phyloP scores from a whole-genome alignment of 2,113 vertebrate genomes.

The Ploceus nigricollis region DNA sequence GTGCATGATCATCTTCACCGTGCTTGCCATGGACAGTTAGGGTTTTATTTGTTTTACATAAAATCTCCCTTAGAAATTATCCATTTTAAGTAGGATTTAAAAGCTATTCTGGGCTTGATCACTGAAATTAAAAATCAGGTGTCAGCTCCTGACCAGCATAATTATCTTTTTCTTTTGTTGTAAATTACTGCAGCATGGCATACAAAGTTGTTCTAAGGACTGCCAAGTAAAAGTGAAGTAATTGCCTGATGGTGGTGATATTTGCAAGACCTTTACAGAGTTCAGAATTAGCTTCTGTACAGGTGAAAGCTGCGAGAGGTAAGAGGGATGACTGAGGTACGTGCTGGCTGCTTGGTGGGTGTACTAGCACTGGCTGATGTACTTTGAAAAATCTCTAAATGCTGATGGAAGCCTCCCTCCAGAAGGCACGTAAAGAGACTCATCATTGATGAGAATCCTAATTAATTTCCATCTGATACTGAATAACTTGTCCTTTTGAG shows the following conservation, averaged over 20 bases:
- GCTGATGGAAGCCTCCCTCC: neutral
- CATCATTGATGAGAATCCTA: neutral
- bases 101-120: neutral
- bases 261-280: neutral
- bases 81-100: neutral
- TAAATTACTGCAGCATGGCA: neutral
- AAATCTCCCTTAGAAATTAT: neutral
- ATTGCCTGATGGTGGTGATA: neutral
- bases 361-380: neutral
- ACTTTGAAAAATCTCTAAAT: neutral
- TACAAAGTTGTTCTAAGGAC: neutral
- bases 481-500: neutral
- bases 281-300: neutral
- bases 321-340: neutral
- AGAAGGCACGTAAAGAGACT: neutral
- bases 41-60: neutral
- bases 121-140: neutral
- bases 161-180: neutral
- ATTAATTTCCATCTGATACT: neutral
- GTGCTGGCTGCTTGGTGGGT: neutral
- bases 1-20: neutral
- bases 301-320: neutral
- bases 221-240: neutral
- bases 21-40: neutral
- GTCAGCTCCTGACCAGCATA: neutral